These are phyloP conservation scores for Morone saxatilis DNA, from an alignment of 2,113 vertebrate species.

Conservation along the genomic window DNA sequence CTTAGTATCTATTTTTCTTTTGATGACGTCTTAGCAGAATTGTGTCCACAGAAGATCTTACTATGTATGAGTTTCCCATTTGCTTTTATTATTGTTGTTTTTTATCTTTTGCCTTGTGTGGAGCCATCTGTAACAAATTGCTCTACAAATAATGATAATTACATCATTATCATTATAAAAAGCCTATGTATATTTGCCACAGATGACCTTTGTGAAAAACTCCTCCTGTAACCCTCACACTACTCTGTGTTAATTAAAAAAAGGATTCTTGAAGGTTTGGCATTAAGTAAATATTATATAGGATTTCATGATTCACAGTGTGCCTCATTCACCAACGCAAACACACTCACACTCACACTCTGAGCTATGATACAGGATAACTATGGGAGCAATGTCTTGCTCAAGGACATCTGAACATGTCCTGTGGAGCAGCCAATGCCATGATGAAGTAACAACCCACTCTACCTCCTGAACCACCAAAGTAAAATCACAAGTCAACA, in stretches of 20 bases:
- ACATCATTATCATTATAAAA: too few species aligned
- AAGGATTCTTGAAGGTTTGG: too few species aligned
- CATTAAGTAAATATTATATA: too few species aligned
- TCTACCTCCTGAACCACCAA: background rate
- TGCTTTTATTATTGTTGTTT: background rate
- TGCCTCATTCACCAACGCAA: too few species aligned
- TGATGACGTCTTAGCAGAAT: too few species aligned
- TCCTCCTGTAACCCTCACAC: too few species aligned
- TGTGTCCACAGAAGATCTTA: background rate
- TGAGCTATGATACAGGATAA: background rate
- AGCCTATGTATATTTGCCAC: background rate
- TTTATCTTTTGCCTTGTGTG: background rate
- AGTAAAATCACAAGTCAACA: background rate
- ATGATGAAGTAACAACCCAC: background rate
- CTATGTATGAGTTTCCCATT: background rate
- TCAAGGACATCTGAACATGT: background rate
- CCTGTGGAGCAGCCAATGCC: background rate
- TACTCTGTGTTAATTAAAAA: too few species aligned
- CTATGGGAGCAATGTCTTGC: background rate
- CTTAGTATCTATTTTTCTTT: too few species aligned
- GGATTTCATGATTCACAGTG: too few species aligned
- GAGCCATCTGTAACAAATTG: background rate
- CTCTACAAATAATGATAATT: background rate
- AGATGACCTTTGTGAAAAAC: too few species aligned
- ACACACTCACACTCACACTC: background rate